Evolutionary conservation across 1,140 invertebrate species (phyloP), one percentile per base, ranked within the genome.

Genomic region (Eriosoma lanigerum): DNA sequence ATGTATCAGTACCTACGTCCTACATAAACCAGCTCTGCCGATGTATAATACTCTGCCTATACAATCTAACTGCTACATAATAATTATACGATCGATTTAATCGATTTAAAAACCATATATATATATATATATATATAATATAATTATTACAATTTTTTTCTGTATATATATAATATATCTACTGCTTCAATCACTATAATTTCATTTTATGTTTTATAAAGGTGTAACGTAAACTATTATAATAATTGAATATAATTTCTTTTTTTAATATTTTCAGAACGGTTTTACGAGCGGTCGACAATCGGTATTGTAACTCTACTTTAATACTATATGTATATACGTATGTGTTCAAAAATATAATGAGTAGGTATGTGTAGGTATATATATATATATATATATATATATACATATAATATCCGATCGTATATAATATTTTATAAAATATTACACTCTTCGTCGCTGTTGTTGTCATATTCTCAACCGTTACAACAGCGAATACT

Each of bases 341-440:
- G 32, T 38, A n/a, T 48, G 44, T 48, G 38, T 68, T 48, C 17
- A 44, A 66, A 66, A 21, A 68, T 68, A 21, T 68, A 46, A 46
- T 68, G 38, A 68, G 38, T 48, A 48, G 17, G n/a, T n/a, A 38
- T 4, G 62, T 48, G 19, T 38, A 15, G 32, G 38, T 66, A 66
- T 24, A n/a, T n/a, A n/a, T 54, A n/a, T 54, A 54, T 54, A 54
- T 10, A 15, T 13, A 15, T 48, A 48, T 10, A 15, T 15, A 15
- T 54, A 54, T 54, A 4, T 3, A n/a, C n/a, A 8, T 54, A n/a
- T 48, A 15, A 48, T 15, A n/a, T 46, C 21, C 46, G 44, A 46
- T 46, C 13, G 64, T 24, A 68, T 68, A 68, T 48, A 68, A 68
- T 68, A 68, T 68, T 68, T 68, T 44, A 68, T 68, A 68, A 68